Evolutionary conservation across 2,888 invertebrate genomes (phyloP).

Genomic region (Cyclophora albipunctata): DNA sequence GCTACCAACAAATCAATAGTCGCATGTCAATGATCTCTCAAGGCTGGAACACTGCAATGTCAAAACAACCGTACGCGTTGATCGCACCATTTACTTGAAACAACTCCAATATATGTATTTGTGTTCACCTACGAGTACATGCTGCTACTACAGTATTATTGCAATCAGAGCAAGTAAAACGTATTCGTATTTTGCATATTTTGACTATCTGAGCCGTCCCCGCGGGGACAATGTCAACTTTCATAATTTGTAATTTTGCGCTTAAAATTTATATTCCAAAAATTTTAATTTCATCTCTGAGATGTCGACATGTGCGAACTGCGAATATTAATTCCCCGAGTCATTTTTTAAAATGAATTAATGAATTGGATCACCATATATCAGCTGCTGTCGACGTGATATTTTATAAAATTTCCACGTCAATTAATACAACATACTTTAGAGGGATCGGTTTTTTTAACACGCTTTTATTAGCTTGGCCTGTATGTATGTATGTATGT

Average conservation of each 20-base stretch:
- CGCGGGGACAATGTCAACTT: conserved; percentile 13
- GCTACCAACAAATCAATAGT: conserved; percentile 32
- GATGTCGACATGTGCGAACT: conserved; percentile 18
- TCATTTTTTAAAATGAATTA: conserved; percentile 12
- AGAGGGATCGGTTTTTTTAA: no score
- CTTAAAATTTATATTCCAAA: conserved; percentile 16
- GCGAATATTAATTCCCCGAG: conserved; percentile 16
- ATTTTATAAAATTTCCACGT: conserved; percentile 25
- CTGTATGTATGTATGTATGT: no score
- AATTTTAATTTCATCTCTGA: conserved; percentile 20
- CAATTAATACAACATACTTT: conserved; percentile 23
- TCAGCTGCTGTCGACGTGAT: conserved; percentile 23
- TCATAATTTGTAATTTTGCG: conserved; percentile 15
- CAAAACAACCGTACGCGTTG: conserved; percentile 17
- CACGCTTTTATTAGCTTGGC: no score
- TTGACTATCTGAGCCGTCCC: conserved; percentile 5
- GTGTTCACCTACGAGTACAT: conserved; percentile 2
- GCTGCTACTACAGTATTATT: conserved; percentile 1
- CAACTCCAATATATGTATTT: conserved; percentile 6
- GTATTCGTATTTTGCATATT: conserved; percentile 9
- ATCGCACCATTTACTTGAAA: conserved; percentile 7
- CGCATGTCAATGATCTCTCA: conserved; percentile 33
- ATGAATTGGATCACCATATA: conserved; percentile 13
- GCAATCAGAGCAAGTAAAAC: conserved; percentile 14
- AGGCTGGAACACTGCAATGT: conserved; percentile 23